phyloP scores from a whole-genome alignment of 2,113 vertebrate genomes.

The Mellivora capensis region DNA sequence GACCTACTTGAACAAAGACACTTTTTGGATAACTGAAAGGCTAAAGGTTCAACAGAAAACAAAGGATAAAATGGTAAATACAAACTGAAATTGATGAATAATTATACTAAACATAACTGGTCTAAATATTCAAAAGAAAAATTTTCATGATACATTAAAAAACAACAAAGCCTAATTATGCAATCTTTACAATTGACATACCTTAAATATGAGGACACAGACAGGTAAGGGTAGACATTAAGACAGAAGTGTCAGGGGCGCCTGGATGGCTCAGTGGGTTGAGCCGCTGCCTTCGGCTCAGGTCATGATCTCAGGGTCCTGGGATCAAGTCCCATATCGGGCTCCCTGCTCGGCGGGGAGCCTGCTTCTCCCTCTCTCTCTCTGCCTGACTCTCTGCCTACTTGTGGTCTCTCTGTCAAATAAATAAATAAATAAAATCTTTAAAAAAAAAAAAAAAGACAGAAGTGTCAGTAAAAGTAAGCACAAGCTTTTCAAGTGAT shows the following conservation, averaged over 20 bases:
- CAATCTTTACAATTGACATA: neutral
- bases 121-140: neutral
- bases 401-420: no score
- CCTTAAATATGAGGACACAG: neutral
- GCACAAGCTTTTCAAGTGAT: neutral
- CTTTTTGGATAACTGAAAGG: neutral
- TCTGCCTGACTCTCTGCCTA: no score
- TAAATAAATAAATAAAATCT: no score
- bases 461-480: neutral
- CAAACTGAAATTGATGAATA: neutral
- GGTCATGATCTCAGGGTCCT: no score
- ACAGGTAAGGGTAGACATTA: neutral
- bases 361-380: no score
- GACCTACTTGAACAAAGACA: neutral
- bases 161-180: neutral
- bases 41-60: neutral
- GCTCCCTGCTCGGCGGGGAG: no score
- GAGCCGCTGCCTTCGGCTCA: no score
- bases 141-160: neutral
- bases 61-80: neutral
- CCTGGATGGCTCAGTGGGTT: no score
- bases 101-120: neutral
- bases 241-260: neutral
- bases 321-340: no score
- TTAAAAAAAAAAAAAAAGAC: no score